phyloP scores from a whole-genome alignment of 2,888 invertebrate genomes.

The Ditula angustiorana region DNA sequence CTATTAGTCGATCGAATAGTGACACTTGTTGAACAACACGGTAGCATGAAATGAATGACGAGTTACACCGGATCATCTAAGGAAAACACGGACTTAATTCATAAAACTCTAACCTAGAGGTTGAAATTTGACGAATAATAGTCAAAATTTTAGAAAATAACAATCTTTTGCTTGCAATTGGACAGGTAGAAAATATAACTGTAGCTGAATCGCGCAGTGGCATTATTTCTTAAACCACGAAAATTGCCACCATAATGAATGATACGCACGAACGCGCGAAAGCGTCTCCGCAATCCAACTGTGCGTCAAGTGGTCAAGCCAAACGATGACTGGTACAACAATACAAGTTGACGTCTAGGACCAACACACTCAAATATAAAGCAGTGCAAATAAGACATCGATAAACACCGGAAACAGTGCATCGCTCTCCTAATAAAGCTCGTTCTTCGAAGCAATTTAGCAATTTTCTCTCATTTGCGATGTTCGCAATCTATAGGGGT shows the following conservation, averaged over 20 bases:
- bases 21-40: neutral
- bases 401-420: constrained; percentile 9
- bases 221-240: neutral
- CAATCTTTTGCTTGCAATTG: no score
- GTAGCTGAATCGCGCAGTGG: neutral
- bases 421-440: constrained; percentile 7
- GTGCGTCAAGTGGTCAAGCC: constrained; percentile 53
- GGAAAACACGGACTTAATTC: neutral
- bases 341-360: neutral
- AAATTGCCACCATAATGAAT: constrained; percentile 27
- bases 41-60: neutral
- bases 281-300: constrained; percentile 56
- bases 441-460: constrained; percentile 18
- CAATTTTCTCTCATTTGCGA: constrained; percentile 17
- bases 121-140: neutral
- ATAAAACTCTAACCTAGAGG: neutral
- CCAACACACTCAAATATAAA: constrained; percentile 9
- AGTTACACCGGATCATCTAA: neutral
- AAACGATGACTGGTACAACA: constrained; percentile 37
- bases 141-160: neutral
- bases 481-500: constrained; percentile 11
- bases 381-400: constrained; percentile 15
- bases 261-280: constrained; percentile 66
- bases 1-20: neutral
- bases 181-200: neutral